These are phyloP conservation scores for Albula glossodonta DNA, from an alignment of 2,113 vertebrate species.

Conservation along the genomic window DNA sequence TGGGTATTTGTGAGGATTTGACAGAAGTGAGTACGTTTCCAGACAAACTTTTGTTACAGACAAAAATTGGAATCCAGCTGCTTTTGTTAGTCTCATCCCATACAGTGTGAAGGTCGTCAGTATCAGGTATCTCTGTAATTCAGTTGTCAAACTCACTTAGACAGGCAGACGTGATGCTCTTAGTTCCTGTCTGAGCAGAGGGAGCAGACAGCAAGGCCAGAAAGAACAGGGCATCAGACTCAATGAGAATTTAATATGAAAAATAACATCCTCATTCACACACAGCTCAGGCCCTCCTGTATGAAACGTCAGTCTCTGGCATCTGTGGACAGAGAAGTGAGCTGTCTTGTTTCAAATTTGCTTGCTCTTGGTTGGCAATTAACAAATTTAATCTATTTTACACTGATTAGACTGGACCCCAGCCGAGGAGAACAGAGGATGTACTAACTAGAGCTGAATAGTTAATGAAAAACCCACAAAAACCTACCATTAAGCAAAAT, in stretches of 20 bases:
- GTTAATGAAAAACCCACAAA: conserved; percentile 45
- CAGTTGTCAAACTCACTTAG: conserved; percentile 45
- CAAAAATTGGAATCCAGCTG: neutral
- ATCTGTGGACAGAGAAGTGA: neutral
- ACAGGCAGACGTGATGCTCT: conserved; percentile 18
- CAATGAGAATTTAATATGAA: neutral
- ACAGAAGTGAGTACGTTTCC: neutral
- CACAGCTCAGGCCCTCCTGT: neutral
- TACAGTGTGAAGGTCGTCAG: conserved; percentile 32
- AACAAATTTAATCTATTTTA: conserved; percentile 24
- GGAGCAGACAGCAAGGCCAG: neutral
- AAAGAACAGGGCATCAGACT: neutral
- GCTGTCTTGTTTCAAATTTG: conserved; percentile 11
- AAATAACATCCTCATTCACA: neutral
- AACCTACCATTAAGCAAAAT: conserved; percentile 48
- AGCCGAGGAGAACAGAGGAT: conserved; percentile 9
- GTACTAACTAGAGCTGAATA: conserved; percentile 39
- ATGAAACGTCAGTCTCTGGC: neutral
- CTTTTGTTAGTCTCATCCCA: neutral
- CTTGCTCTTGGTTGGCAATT: conserved; percentile 24
- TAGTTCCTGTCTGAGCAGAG: conserved; percentile 24
- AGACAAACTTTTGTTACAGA: neutral
- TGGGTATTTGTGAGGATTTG: neutral
- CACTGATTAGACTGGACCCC: conserved; percentile 3
- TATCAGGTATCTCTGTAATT: conserved; percentile 43